These are phyloP conservation scores for Oriolus oriolus DNA, from an alignment of 2,113 vertebrate species.

Conservation along the genomic window DNA sequence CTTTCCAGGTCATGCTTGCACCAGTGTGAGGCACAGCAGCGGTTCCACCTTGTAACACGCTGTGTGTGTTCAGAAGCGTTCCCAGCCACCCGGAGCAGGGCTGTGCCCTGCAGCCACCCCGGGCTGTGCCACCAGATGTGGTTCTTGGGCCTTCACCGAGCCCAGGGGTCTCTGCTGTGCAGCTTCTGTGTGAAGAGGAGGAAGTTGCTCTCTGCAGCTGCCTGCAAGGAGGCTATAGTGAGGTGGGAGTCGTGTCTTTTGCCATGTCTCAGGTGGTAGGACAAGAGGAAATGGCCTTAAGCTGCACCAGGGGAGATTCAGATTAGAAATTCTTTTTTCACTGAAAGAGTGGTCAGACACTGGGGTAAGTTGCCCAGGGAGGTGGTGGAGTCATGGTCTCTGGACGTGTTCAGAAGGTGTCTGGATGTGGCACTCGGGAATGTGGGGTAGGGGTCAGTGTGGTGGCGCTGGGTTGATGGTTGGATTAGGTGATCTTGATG, in stretches of 20 bases:
- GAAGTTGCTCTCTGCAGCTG: neutral
- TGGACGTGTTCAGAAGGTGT: neutral
- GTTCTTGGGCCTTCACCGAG: neutral
- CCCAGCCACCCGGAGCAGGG: neutral
- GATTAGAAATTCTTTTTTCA: neutral
- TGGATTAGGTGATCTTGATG: neutral
- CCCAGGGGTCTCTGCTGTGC: neutral
- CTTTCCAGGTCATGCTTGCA: neutral
- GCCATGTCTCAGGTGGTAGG: neutral
- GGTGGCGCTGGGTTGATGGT: neutral
- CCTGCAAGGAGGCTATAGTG: neutral
- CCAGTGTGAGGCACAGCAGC: neutral
- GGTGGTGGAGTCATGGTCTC: neutral
- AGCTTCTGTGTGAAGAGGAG: neutral
- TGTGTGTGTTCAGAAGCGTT: neutral
- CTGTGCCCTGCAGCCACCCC: neutral
- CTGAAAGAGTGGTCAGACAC: neutral
- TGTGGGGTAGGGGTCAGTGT: neutral
- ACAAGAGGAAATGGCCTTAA: neutral
- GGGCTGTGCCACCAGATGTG: neutral
- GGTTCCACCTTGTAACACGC: neutral
- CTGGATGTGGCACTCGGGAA: neutral
- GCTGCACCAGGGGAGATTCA: neutral
- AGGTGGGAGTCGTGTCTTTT: neutral
- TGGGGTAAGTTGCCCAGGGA: neutral